Base-by-base conservation (phyloP, 1,140 invertebrate genomes). In the Drosophila arizonae region DNA sequence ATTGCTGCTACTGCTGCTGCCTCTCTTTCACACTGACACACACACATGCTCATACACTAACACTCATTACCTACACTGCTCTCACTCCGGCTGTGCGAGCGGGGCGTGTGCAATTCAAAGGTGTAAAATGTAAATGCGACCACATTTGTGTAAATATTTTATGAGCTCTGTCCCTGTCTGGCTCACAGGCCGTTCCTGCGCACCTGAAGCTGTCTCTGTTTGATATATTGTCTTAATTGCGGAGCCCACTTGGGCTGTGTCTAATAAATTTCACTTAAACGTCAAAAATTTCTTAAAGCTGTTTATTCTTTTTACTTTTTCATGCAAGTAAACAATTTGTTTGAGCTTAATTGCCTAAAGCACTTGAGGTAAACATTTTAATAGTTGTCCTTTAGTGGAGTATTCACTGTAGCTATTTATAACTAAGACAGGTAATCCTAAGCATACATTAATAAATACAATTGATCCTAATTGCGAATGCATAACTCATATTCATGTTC, bases 81-180 rank as follows among this genome's bases (percentile, higher is more conserved):
- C 6, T 21, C 15, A 41, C 43, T 9, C 45, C 15, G 17, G 30
- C 21, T 15, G 58, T 17, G n/a, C 11, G 5, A n/a, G 41, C 17
- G 17, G 39, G 50, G 58, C 54, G 57, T 46, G 66, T 63, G 69
- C 58, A 61, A 76, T 79, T 87, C 52, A 54, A 73, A 87, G 82
- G 82, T 86, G 82, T 87, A 87, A 86, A 87, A 86, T 86, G 79
- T 81, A 87, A 79, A 87, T 76, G 76, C 78, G 58, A 61, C 81
- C 78, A 68, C 76, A 76, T 65, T 86, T 65, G 21, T 51, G 26
- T 76, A 45, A 60, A 67, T 76, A 71, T 66, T 67, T 77, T 17
- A 71, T 75, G 63, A 60, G 36, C 24, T 17, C 51, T 54, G 36
- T 62, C 33, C 28, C 26, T 52, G 17, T n/a, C 24, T 21, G 17